Conservation (phyloP, 1,140 invertebrate species). For the Sipha flava region DNA sequence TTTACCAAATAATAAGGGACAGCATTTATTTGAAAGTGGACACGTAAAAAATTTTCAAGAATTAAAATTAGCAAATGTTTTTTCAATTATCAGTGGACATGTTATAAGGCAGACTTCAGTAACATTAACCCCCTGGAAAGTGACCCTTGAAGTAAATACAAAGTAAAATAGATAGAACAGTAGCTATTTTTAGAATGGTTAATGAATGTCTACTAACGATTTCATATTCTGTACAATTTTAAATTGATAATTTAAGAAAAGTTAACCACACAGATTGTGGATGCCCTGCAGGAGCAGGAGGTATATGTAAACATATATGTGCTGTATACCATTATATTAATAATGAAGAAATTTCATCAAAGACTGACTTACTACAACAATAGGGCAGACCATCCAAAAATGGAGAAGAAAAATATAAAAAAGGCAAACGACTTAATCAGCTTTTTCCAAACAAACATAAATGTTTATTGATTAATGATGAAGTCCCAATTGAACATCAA, state of each 20-base stretch:
- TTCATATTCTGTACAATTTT: not conserved
- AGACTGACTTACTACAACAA: not conserved
- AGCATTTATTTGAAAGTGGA: not conserved
- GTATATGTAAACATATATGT: not conserved
- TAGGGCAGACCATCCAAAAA: not conserved
- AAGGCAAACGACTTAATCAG: not conserved
- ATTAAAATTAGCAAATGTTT: constrained; percentile 4
- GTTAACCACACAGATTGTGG: too few species aligned
- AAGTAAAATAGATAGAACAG: not conserved
- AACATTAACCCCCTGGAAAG: not conserved
- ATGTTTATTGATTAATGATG: not conserved
- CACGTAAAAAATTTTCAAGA: not conserved
- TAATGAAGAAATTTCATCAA: not conserved
- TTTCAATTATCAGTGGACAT: not conserved
- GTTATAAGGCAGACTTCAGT: not conserved
- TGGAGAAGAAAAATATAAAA: not conserved
- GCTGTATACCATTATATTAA: not conserved
- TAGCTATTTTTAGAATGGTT: not conserved
- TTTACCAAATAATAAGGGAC: not conserved
- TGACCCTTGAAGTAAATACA: not conserved
- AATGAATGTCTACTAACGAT: not conserved
- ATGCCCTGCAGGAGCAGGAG: not conserved
- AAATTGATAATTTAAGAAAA: not conserved
- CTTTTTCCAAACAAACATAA: not conserved
- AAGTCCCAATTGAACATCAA: not conserved